Base-by-base conservation (phyloP, 1,140 invertebrate genomes). In the Aleiodes sp. region DNA sequence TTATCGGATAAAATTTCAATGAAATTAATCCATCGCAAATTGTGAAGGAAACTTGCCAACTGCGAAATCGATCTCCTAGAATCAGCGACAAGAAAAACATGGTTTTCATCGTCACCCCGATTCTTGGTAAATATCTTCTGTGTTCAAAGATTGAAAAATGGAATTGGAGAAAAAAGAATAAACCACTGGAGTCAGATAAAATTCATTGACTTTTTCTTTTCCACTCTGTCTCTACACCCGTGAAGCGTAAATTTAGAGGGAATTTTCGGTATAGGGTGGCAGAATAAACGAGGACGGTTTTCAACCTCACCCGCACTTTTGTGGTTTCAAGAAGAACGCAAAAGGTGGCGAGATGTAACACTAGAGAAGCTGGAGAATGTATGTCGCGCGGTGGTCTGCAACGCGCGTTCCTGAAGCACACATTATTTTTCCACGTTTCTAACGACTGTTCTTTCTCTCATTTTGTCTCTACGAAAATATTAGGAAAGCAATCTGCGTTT, bases 261-360 rank as follows among this genome's bases (percentile, higher is more conserved):
- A 52, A 52, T 52, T 52, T 52, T 52, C 46, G 21, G 46, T 52
- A 24, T 24, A 24, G 46, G 46, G 43, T 65, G 35, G 28, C 16
- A 52, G 7, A 21, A 68, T 60, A 68, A 24, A 68, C 35, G 56
- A 68, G 46, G 31, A 35, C 31, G 31, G n/a, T 41, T 43, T 68
- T 68, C 46, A 52, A 52, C 46, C 46, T 59, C 65, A 57, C 57
- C 52, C 35, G 65, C 61, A 41, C 35, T 64, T 59, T 21, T 66
- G 65, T 12, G 39, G 65, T 35, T 65, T 33, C 63, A 24, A 59
- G 46, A 60, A 26, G 46, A 67, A 59, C 52, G 39, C 59, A 61
- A 33, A 26, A 65, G 46, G 56, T 61, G 65, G 39, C 28, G 26
- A 68, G 66, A 68, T 68, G 62, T 39, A 41, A 46, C 43, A 46